Base-by-base conservation (phyloP, 2,888 invertebrate species). In the Phymatocera aterrima region DNA sequence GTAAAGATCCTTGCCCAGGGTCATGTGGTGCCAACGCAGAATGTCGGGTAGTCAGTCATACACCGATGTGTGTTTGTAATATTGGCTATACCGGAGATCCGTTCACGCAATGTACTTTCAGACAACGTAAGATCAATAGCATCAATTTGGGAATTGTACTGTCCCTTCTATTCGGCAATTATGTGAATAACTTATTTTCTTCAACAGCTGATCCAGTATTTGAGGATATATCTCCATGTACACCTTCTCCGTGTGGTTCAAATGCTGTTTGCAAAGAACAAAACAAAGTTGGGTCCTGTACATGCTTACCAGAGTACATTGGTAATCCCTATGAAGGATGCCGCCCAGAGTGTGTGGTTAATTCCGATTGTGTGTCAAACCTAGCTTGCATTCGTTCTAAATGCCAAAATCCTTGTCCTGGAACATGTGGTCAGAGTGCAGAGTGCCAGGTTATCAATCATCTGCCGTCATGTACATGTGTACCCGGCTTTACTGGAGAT, bases 361-460 rank as follows among this genome's bases (percentile, higher is more conserved):
- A 95, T 88, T 93, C 94, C 0, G 96, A 97, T 86, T 97, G 97
- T 89, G 91, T 94, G 2, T 90, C 93, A 70, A 94, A 95, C 85
- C 94, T 94, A 86, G 95, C 96, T 24, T 97, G 97, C 87, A 91
- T 95, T 40, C 93, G 94, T 83, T 94, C 94, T 79, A 96, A 96
- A 91, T 97, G 97, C 87, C 90, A 93, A n/a, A 94, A 97, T 90
- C 96, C 97, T 15, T 97, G 97, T 85, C 93, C 93, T 18, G 94
- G 95, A 83, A 95, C 94, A 85, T 97, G 97, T 88, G 97, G 96
- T 18, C 90, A 92, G 75, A 94, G 94, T 86, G 94, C 96, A 1
- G 92, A 94, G 79, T 97, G 97, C 87, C 94, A 94, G 84, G 95
- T 95, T 28, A 93, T 95, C 79, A 96, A 96, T 86, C 96, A 93